Conservation (phyloP, 1,140 invertebrate species). For the Listronotus bonariensis region DNA sequence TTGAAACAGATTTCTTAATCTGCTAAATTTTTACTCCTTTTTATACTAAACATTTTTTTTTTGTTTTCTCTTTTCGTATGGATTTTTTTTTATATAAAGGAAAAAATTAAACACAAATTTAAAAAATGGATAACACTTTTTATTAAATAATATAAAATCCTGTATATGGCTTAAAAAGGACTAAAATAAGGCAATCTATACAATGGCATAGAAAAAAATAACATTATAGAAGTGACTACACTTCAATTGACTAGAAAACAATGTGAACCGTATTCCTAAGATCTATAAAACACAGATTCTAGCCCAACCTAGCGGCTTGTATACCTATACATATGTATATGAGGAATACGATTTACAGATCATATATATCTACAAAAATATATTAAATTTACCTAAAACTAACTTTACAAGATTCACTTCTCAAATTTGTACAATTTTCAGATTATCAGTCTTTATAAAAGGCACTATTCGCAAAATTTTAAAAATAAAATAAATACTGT, state of each 20-base stretch:
- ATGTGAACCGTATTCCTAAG: constrained; percentile 22
- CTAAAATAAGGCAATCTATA: constrained; percentile 53
- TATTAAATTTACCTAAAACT: constrained; percentile 38
- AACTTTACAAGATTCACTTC: constrained; percentile 26
- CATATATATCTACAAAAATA: constrained; percentile 46
- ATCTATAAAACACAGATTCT: constrained; percentile 19
- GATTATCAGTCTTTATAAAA: constrained; percentile 49
- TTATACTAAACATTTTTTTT: no score
- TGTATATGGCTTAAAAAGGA: constrained; percentile 44
- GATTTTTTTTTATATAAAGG: neutral
- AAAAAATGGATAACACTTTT: constrained; percentile 38
- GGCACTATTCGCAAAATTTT: constrained; percentile 39
- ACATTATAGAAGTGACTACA: constrained; percentile 35
- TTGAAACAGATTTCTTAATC: no score
- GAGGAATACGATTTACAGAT: constrained; percentile 15
- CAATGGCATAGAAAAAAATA: constrained; percentile 50
- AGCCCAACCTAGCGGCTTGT: neutral
- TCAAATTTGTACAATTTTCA: constrained; percentile 48
- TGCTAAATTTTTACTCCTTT: no score
- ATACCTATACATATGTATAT: constrained; percentile 11
- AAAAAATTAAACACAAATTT: constrained; percentile 8
- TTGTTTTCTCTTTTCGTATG: no score
- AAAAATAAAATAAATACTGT: constrained; percentile 43
- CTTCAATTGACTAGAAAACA: constrained; percentile 46
- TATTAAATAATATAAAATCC: constrained; percentile 48